phyloP scores from a whole-genome alignment of 2,113 vertebrate species.

The Etheostoma spectabile region DNA sequence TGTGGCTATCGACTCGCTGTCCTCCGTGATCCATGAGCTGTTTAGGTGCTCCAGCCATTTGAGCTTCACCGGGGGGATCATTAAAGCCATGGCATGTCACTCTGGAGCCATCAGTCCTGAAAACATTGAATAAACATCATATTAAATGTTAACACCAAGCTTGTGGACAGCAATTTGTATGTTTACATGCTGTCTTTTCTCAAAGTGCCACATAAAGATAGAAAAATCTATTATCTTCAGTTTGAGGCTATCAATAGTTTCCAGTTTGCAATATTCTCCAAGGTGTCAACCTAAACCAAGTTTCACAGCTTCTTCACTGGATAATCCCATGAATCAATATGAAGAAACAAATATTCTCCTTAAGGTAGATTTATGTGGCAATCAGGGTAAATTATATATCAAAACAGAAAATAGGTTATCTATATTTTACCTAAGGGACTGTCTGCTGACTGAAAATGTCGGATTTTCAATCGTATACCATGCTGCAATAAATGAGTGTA shows the following conservation, averaged over 20 bases:
- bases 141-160: neutral
- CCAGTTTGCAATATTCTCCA: neutral
- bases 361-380: neutral
- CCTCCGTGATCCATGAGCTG: constrained; percentile 98
- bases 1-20: constrained; percentile 97
- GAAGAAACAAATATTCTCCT: neutral
- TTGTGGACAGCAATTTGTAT: neutral
- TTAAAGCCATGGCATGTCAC: constrained; percentile 93
- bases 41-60: constrained; percentile 99
- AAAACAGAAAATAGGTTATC: neutral
- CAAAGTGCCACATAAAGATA: neutral
- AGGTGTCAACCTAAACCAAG: neutral
- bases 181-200: neutral
- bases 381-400: neutral
- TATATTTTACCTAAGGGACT: neutral
- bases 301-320: neutral
- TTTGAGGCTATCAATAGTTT: constrained; percentile 1
- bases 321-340: neutral
- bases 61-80: constrained; percentile 97
- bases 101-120: constrained; percentile 91
- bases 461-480: neutral
- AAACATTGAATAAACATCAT: neutral
- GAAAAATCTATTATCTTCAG: neutral
- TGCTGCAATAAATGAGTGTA: neutral
- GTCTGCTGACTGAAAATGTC: neutral